These are phyloP conservation scores for Dufourea novaeangliae DNA, from an alignment of 1,140 invertebrate genomes.

Conservation along the genomic window DNA sequence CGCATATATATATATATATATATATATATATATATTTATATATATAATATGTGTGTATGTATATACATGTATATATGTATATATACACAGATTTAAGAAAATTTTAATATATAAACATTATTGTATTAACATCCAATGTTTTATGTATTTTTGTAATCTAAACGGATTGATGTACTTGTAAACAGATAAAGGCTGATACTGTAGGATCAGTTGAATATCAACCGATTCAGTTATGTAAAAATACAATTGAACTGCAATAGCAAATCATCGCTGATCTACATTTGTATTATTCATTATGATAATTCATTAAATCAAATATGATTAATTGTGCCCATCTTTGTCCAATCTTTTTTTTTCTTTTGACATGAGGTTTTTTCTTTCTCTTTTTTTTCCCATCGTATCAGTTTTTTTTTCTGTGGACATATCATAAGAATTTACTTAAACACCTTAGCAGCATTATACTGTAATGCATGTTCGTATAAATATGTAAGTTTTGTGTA, in stretches of 20 bases:
- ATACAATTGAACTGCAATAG: conserved; percentile 73
- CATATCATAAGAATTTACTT: conserved; percentile 81
- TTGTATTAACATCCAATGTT: conserved; percentile 28
- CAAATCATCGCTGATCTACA: conserved; percentile 70
- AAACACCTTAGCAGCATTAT: conserved; percentile 68
- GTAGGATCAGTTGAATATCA: conserved; percentile 9
- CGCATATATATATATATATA: background rate
- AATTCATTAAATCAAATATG: conserved; percentile 77
- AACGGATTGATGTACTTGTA: conserved; percentile 30
- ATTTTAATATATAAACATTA: conserved; percentile 19
- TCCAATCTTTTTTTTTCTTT: conserved; percentile 81
- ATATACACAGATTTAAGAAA: background rate
- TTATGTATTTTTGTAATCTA: conserved; percentile 41
- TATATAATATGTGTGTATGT: background rate
- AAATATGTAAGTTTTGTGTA: conserved; percentile 64
- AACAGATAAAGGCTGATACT: conserved; percentile 57
- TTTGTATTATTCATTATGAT: conserved; percentile 69
- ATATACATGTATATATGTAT: background rate
- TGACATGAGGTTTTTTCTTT: conserved; percentile 79
- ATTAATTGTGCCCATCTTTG: conserved; percentile 80
- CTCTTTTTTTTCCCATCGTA: conserved; percentile 80
- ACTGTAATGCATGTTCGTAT: conserved; percentile 60
- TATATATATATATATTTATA: conserved; percentile 8
- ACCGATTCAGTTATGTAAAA: conserved; percentile 8
- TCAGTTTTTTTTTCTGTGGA: conserved; percentile 82